Conservation (phyloP, 2,888 invertebrate genomes). For the Mythimna pallens region DNA sequence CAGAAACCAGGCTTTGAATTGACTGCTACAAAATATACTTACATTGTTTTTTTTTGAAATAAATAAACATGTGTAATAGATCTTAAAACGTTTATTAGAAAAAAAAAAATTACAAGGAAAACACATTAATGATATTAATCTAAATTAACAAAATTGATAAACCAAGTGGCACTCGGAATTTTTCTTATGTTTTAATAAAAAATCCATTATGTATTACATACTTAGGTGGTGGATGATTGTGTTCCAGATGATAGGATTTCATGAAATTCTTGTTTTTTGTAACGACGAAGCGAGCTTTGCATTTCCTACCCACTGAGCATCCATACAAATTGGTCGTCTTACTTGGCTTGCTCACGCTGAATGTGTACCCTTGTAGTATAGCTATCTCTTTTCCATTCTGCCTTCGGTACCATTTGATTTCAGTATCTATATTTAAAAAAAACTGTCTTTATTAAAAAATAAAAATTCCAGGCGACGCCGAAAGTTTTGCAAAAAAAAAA, state of each 20-base stretch:
- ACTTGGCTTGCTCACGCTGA: conserved; percentile 42
- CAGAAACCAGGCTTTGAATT: too few relatives aligned
- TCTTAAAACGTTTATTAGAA: not conserved
- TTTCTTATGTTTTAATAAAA: conserved; percentile 6
- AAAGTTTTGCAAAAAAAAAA: too few relatives aligned
- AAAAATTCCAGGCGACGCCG: too few relatives aligned
- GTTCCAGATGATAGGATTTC: conserved; percentile 8
- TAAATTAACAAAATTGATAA: not conserved
- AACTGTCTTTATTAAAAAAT: not conserved
- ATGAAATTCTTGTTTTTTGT: conserved; percentile 10
- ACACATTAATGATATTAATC: not conserved
- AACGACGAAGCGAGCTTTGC: conserved; percentile 20
- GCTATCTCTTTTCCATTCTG: conserved; percentile 65
- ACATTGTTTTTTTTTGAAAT: too few relatives aligned
- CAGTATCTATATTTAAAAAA: not conserved
- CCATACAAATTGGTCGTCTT: conserved; percentile 12
- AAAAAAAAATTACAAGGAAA: not conserved
- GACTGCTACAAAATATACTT: too few relatives aligned
- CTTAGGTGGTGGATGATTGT: conserved; percentile 3
- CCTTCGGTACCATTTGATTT: conserved; percentile 57
- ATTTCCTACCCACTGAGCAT: conserved; percentile 19
- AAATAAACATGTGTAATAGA: too few relatives aligned
- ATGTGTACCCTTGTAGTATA: conserved; percentile 70
- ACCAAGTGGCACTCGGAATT: not conserved
- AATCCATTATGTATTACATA: conserved; percentile 22